Evolutionary conservation across 2,888 invertebrate genomes (phyloP).

Genomic region (Machimus rusticus): DNA sequence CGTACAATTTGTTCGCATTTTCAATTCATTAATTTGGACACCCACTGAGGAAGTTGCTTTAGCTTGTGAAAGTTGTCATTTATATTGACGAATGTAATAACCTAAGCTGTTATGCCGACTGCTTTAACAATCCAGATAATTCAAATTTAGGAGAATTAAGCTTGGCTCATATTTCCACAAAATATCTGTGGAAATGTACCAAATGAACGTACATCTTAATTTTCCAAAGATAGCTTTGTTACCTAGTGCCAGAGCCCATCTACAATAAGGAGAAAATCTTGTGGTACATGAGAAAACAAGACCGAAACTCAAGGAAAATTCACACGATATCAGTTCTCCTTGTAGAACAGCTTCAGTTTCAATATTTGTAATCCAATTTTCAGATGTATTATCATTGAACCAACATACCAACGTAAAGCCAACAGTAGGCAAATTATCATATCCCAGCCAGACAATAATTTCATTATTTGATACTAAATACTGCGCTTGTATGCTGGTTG

Average conservation of each 20-base stretch:
- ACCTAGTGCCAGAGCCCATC: neutral
- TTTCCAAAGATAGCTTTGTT: neutral
- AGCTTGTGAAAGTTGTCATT: neutral
- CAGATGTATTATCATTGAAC: neutral
- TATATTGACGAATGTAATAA: neutral
- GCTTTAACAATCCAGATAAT: neutral
- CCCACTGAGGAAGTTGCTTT: neutral
- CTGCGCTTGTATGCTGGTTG: neutral
- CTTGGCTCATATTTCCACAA: neutral
- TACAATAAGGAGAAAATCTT: neutral
- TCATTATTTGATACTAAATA: neutral
- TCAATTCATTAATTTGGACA: neutral
- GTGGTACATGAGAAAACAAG: neutral
- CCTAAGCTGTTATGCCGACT: neutral
- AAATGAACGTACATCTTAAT: neutral
- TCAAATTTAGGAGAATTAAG: neutral
- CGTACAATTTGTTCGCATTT: neutral
- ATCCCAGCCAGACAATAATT: neutral
- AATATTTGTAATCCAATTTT: neutral
- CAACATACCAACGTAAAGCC: neutral
- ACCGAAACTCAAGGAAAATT: neutral
- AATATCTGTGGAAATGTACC: neutral
- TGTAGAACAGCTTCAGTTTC: neutral
- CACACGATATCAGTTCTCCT: neutral
- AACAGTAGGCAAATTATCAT: neutral